Evolutionary conservation across 2,888 invertebrate species (phyloP).

Genomic region (Ophioninae sp.): DNA sequence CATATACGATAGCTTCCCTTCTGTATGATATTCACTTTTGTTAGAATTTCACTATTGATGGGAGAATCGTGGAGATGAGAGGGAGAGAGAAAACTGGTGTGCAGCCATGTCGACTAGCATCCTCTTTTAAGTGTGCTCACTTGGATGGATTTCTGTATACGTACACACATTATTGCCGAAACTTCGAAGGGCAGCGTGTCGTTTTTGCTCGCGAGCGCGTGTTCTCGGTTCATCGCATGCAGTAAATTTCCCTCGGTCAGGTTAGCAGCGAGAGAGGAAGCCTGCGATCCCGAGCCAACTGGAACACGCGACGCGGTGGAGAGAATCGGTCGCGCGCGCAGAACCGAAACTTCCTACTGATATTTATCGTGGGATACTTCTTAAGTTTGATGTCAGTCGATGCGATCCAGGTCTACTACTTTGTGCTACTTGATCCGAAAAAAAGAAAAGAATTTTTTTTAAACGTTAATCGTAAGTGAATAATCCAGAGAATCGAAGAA

Average conservation of each 20-base stretch:
- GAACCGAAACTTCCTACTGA: slow-evolving; percentile 39
- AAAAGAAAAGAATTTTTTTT: too few relatives aligned
- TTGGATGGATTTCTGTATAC: neutral
- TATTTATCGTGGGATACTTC: slow-evolving; percentile 66
- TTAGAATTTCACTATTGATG: slow-evolving; percentile 15
- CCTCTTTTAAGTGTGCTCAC: slow-evolving; percentile 18
- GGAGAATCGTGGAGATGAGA: slow-evolving; percentile 2
- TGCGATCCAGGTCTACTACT: too few relatives aligned
- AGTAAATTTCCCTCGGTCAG: slow-evolving; percentile 75
- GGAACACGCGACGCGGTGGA: slow-evolving; percentile 72
- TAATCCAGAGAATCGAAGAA: neutral
- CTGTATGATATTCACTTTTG: slow-evolving; percentile 31
- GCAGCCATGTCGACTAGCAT: slow-evolving; percentile 52
- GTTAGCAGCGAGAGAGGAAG: slow-evolving; percentile 65
- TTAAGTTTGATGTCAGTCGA: neutral
- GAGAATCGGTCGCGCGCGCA: slow-evolving; percentile 30
- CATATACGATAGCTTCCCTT: neutral
- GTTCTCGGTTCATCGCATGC: slow-evolving; percentile 75
- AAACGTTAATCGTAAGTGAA: too few relatives aligned
- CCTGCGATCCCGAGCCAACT: slow-evolving; percentile 64
- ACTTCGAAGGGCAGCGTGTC: slow-evolving; percentile 34
- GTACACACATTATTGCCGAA: slow-evolving; percentile 2
- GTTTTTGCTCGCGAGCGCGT: slow-evolving; percentile 61
- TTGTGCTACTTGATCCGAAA: too few relatives aligned
- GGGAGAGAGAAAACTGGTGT: slow-evolving; percentile 28